Base-by-base conservation (phyloP, 2,797 vertebrate genomes). In the Mycteria americana region DNA sequence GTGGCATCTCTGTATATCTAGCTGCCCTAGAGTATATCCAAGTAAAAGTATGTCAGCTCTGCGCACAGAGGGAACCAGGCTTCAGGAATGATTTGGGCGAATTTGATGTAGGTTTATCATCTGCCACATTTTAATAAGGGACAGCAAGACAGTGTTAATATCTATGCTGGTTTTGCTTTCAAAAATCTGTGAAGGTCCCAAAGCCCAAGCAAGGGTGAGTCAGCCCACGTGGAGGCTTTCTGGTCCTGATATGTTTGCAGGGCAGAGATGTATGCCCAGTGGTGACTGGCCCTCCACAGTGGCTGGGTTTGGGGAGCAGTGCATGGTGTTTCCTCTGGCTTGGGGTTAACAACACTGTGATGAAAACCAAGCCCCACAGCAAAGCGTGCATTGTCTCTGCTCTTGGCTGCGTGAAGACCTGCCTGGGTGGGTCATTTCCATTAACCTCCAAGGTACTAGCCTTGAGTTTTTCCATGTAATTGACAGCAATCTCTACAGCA, bases 331-430 rank as follows among this genome's bases (percentile, higher is more conserved):
- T 83, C 10, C 27, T 18, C 57, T 25, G 11, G 2, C 2, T 45
- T 25, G 46, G 11, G 9, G 8, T 62, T 45, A 56, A 45, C 10
- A 45, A 11, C 13, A 18, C 5, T 28, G 25, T 65, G 27, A n/a
- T 2, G 1, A 69, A 86, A 67, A 5, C 2, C 16, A 59, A 33
- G 14, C 21, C n/a, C n/a, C 43, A n/a, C 11, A 70, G 51, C 9
- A 46, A 18, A 0, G 2, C 0, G 0, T 30, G 14, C 2, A 1
- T 15, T 46, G 4, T 46, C 13, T 75, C 10, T 65, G 12, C 15
- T 51, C 43, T 48, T 18, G 13, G 6, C 41, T 73, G 6, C 3
- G 1, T 10, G 6, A 76, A 41, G 28, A 51, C 11, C 4, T 18
- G 18, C 4, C 23, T 23, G 33, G 18, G 1, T 39, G 18, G 27